Conservation (phyloP, 2,888 invertebrate genomes). For the Perizoma flavofasciatum region DNA sequence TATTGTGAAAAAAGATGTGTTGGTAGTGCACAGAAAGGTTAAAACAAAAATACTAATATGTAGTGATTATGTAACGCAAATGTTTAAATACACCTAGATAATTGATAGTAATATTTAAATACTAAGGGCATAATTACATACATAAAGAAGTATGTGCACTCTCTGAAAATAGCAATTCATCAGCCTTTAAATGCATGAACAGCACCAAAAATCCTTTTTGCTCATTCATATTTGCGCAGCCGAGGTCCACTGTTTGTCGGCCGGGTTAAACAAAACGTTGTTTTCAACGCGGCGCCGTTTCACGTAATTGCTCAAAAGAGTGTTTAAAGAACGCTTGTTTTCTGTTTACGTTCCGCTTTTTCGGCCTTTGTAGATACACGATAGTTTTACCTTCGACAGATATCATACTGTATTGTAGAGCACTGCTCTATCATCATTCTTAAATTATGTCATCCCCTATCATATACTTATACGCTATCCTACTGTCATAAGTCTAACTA, state of each 20-base stretch:
- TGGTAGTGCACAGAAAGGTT: too few species aligned
- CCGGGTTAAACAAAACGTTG: slow-evolving; percentile 59
- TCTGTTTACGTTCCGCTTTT: slow-evolving; percentile 45
- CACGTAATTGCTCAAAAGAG: slow-evolving; percentile 63
- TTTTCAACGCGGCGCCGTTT: slow-evolving; percentile 52
- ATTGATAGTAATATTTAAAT: too few species aligned
- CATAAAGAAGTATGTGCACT: neutral
- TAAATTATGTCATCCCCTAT: too few species aligned
- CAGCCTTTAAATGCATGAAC: slow-evolving; percentile 16
- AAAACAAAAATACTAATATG: too few species aligned
- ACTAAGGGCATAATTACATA: too few species aligned
- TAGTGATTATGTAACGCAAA: too few species aligned
- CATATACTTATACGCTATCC: too few species aligned
- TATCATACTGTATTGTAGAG: neutral
- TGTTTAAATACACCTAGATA: too few species aligned
- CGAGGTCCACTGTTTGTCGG: slow-evolving; percentile 47
- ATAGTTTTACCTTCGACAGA: neutral
- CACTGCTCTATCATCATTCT: neutral
- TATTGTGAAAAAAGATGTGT: too few species aligned
- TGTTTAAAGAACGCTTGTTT: slow-evolving; percentile 70
- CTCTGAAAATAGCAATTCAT: neutral
- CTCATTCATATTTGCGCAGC: slow-evolving; percentile 44
- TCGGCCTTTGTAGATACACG: slow-evolving; percentile 1
- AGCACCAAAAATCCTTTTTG: slow-evolving; percentile 41
- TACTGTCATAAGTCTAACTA: too few species aligned